Conservation (phyloP, 1,140 invertebrate genomes). For the Solenopsis fugax region DNA sequence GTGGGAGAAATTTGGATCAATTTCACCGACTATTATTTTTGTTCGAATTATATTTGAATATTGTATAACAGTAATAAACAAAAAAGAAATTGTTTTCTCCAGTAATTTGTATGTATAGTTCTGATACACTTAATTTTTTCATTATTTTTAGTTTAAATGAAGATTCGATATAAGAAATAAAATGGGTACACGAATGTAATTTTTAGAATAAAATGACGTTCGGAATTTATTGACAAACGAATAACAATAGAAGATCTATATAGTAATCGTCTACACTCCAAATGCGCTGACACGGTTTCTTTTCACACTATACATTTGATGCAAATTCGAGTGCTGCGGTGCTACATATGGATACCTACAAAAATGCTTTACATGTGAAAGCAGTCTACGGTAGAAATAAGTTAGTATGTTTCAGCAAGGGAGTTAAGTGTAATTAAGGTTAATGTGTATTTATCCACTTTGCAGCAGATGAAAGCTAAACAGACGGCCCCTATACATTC, state of each 20-base stretch:
- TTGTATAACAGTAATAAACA: not conserved
- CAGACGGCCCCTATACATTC: conserved; percentile 9
- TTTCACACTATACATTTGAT: not conserved
- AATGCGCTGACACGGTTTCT: not conserved
- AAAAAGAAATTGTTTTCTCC: not conserved
- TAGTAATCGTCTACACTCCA: not conserved
- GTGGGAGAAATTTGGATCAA: not conserved
- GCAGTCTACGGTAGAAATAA: conserved; percentile 14
- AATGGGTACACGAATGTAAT: not conserved
- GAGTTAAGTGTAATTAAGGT: conserved; percentile 32
- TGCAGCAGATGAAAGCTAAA: conserved; percentile 32
- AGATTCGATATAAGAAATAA: not conserved
- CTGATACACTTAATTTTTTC: not conserved
- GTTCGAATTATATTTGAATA: not conserved
- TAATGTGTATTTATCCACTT: conserved; percentile 47
- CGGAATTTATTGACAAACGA: not conserved
- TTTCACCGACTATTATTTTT: not conserved
- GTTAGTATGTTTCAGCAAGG: conserved; percentile 14
- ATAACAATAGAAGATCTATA: not conserved
- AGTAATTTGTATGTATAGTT: not conserved
- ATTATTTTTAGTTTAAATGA: not conserved
- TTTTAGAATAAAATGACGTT: not conserved
- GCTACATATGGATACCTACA: not conserved
- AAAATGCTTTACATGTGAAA: conserved; percentile 24
- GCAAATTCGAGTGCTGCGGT: not conserved